These are phyloP conservation scores for Drosophila nigritarsus DNA, from an alignment of 2,888 invertebrate genomes.

Conservation along the genomic window DNA sequence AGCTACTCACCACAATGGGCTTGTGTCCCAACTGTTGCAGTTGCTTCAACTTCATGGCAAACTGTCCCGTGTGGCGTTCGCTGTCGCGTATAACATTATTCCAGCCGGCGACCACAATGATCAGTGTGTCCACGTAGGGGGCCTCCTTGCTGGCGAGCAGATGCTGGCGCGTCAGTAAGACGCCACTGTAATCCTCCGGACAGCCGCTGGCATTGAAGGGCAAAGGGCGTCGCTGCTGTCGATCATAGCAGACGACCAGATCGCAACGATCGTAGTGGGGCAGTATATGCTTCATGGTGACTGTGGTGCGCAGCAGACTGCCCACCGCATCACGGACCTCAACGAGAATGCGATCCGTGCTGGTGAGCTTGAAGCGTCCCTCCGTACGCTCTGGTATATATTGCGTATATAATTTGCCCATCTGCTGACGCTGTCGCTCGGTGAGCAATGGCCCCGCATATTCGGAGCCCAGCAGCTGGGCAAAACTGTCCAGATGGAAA, in stretches of 20 bases:
- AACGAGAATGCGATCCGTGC: conserved; percentile 87
- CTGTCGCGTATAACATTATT: conserved; percentile 87
- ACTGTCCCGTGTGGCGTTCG: conserved; percentile 86
- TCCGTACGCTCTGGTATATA: conserved; percentile 86
- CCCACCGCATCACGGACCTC: conserved; percentile 86
- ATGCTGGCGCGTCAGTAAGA: conserved; percentile 75
- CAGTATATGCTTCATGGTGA: conserved; percentile 87
- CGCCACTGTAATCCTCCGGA: conserved; percentile 85
- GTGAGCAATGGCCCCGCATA: conserved; percentile 87
- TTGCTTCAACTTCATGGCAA: conserved; percentile 88
- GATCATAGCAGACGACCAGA: conserved; percentile 87
- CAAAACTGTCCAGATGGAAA: conserved; percentile 87
- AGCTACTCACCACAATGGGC: conserved; percentile 86
- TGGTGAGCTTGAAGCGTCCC: conserved; percentile 86
- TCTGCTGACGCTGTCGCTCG: conserved; percentile 85
- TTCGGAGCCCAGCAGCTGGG: conserved; percentile 76
- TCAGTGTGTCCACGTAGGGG: conserved; percentile 86
- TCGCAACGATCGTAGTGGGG: conserved; percentile 90
- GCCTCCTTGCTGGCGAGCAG: conserved; percentile 62
- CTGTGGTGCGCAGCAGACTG: conserved; percentile 85
- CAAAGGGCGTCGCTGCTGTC: conserved; percentile 85
- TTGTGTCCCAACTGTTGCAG: conserved; percentile 87
- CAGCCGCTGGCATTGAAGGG: conserved; percentile 85
- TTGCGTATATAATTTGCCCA: conserved; percentile 88
- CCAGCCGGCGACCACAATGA: conserved; percentile 87